Base-by-base conservation (phyloP, 2,888 invertebrate genomes). In the Drosophila anomalata region DNA sequence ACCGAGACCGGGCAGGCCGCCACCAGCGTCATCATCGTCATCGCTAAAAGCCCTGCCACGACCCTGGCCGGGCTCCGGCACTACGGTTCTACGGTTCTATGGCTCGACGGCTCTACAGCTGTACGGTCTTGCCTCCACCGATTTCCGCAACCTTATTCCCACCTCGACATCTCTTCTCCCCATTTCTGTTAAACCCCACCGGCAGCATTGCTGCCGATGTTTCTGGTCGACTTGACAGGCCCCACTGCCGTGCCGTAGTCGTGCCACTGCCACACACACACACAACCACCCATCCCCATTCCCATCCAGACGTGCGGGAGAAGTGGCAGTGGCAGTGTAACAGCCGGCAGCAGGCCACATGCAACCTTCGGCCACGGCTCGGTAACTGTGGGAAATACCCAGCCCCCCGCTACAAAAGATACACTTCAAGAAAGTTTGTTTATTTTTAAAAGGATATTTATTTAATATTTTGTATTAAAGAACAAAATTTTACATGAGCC, bases 141-240 rank as follows among this genome's bases (percentile, higher is more conserved):
- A n/a, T 29, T 48, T 31, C 48, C 26, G 8, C 20, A 7, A 31
- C 41, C n/a, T 29, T 29, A 29, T 50, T 29, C 12, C 22, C 33
- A 20, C 20, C 12, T 31, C 33, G 20, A 51, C 53, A 47, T 33
- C 53, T 53, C 33, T 41, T 11, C 53, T 53, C 36, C n/a, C 29
- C 29, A 29, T 29, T 9, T 47, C 22, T 24, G 41, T 53, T 61
- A 66, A 62, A 54, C 54, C 62, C 54, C 69, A 70, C 24, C 60
- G 74, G 61, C 78, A 78, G 61, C 75, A 77, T 48, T 67, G 74
- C 62, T 62, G 82, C 69, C 78, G 72, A 77, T 81, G 66, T 81
- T 81, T 83, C 83, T 76, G 82, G 82, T 75, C 76, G 82, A 82
- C 85, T 82, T 82, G 79, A 74, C 75, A 76, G 79, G 78, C 76